Conservation (phyloP, 2,113 vertebrate species). For the Carettochelys insculpta region DNA sequence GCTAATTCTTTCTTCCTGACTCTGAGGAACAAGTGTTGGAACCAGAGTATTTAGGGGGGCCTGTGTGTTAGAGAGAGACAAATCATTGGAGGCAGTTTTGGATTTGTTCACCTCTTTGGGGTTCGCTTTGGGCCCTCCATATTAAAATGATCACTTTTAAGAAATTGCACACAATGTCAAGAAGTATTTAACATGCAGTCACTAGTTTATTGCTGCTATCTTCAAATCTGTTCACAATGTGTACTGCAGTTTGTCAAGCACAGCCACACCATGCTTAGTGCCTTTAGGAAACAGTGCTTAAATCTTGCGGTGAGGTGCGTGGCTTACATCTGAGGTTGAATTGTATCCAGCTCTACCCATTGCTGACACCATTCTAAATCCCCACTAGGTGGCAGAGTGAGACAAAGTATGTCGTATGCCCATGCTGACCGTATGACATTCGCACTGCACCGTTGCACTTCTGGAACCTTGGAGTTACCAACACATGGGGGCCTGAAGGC, state of each 20-base stretch:
- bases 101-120: not conserved
- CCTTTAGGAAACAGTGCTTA: fast-evolving
- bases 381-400: conserved; percentile 54
- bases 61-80: not conserved
- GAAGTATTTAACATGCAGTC: not conserved
- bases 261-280: fast-evolving
- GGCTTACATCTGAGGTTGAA: not conserved
- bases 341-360: not conserved
- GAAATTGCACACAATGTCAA: not conserved
- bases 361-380: not conserved
- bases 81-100: not conserved
- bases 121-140: not conserved
- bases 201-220: not conserved
- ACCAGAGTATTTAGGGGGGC: not conserved
- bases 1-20: not conserved
- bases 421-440: not conserved
- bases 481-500: too few species aligned
- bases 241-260: not conserved
- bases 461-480: too few species aligned
- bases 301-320: not conserved
- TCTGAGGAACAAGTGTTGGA: not conserved
- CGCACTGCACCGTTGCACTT: too few species aligned
- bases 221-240: not conserved
- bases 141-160: not conserved
- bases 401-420: not conserved